phyloP scores from a whole-genome alignment of 2,113 vertebrate genomes.

The Peucedramus taeniatus region DNA sequence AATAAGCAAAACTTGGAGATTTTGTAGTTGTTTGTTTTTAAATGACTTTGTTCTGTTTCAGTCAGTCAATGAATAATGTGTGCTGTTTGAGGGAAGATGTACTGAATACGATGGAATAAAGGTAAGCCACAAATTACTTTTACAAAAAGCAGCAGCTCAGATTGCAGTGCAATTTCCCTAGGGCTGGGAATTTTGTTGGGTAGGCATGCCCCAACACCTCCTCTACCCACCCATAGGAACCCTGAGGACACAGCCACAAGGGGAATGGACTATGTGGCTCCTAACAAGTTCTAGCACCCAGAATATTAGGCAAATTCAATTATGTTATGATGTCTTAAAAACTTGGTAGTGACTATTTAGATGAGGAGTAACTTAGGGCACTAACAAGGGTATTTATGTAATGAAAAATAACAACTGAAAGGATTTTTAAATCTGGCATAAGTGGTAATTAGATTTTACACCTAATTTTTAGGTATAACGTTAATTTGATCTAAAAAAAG shows the following conservation, averaged over 20 bases:
- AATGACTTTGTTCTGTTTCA: not conserved
- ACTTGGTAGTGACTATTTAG: not conserved
- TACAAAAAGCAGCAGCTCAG: not conserved
- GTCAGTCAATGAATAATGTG: not conserved
- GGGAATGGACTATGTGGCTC: not conserved
- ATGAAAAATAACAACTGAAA: not conserved
- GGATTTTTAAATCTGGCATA: not conserved
- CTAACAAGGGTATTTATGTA: not conserved
- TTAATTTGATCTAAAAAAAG: not conserved
- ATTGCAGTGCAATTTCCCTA: not conserved
- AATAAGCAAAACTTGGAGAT: not conserved
- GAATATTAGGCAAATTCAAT: not conserved
- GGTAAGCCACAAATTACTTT: not conserved
- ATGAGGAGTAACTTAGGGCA: not conserved
- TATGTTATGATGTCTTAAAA: not conserved
- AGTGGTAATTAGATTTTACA: not conserved
- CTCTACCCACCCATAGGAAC: not conserved
- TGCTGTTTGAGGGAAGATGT: not conserved
- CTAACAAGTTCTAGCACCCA: not conserved
- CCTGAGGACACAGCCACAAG: no score
- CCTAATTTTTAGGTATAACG: not conserved
- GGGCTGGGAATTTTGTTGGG: not conserved
- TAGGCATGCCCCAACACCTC: not conserved
- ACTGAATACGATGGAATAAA: not conserved
- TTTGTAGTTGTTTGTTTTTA: not conserved